Conservation (phyloP, 2,797 vertebrate genomes). For the Hemibagrus guttatus region DNA sequence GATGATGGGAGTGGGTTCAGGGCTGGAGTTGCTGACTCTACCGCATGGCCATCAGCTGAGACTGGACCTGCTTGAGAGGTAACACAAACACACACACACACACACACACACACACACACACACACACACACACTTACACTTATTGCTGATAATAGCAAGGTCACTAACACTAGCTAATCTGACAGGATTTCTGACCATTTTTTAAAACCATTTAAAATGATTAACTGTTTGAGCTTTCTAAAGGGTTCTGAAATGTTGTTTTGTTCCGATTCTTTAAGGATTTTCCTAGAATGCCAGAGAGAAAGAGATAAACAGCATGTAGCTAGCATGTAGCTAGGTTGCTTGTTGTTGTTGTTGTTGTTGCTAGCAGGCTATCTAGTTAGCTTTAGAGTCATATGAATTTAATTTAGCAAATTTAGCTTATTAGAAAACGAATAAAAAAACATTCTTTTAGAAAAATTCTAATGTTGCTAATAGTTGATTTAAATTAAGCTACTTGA, state of each 20-base stretch:
- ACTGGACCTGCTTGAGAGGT: slow-evolving; percentile 96
- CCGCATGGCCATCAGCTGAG: slow-evolving; percentile 96
- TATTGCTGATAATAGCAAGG: not conserved
- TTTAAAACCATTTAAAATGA: not conserved
- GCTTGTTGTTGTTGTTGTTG: not conserved
- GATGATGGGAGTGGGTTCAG: slow-evolving; percentile 97
- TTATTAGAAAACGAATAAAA: not conserved
- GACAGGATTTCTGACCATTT: not conserved
- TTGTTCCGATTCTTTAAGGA: not conserved
- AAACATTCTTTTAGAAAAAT: not conserved
- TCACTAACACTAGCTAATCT: not conserved
- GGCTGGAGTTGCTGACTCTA: slow-evolving; percentile 94
- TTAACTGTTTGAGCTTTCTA: not conserved
- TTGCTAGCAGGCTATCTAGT: not conserved
- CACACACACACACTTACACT: not conserved
- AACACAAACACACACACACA: slow-evolving; percentile 23
- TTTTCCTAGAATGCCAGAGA: not conserved
- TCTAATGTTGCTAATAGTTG: not conserved
- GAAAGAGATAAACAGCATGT: not conserved
- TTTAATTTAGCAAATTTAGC: not conserved
- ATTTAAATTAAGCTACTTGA: not conserved
- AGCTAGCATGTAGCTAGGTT: not conserved
- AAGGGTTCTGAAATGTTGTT: not conserved
- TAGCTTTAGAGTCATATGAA: not conserved
- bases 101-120: not conserved